Evolutionary conservation across 2,888 invertebrate genomes (phyloP).

Genomic region (Acronicta leporina): DNA sequence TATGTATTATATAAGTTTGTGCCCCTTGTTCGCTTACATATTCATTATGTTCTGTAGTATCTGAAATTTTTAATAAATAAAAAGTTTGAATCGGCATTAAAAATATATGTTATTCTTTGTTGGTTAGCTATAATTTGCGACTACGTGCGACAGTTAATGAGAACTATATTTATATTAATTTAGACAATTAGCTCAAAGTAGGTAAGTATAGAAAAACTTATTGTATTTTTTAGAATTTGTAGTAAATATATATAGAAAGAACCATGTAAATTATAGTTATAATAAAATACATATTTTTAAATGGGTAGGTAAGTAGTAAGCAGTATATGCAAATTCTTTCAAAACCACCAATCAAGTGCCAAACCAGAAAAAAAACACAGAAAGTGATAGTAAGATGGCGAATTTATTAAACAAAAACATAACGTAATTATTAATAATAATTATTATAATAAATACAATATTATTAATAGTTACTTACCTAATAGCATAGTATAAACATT

Average conservation of each 20-base stretch:
- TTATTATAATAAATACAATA: constrained; percentile 3
- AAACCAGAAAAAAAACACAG: constrained; percentile 26
- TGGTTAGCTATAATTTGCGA: background rate
- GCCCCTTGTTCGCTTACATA: constrained; percentile 59
- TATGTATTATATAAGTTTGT: constrained; percentile 34
- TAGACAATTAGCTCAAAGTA: constrained; percentile 11
- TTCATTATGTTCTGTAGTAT: constrained; percentile 69
- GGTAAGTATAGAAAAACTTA: constrained; percentile 35
- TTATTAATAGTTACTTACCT: background rate
- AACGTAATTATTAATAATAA: constrained; percentile 9
- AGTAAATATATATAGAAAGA: constrained; percentile 33
- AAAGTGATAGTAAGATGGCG: constrained; percentile 12
- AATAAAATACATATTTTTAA: background rate
- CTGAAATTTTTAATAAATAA: constrained; percentile 63
- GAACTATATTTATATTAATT: background rate
- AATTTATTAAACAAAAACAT: constrained; percentile 38
- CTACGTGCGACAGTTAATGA: no score
- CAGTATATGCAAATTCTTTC: background rate
- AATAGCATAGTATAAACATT: background rate
- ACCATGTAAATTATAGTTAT: background rate
- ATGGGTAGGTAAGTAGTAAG: background rate
- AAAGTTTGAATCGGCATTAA: constrained; percentile 20
- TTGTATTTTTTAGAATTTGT: background rate
- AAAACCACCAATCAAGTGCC: background rate
- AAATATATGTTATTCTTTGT: background rate